phyloP scores from a whole-genome alignment of 2,888 invertebrate species.

The Melipona bicolor region DNA sequence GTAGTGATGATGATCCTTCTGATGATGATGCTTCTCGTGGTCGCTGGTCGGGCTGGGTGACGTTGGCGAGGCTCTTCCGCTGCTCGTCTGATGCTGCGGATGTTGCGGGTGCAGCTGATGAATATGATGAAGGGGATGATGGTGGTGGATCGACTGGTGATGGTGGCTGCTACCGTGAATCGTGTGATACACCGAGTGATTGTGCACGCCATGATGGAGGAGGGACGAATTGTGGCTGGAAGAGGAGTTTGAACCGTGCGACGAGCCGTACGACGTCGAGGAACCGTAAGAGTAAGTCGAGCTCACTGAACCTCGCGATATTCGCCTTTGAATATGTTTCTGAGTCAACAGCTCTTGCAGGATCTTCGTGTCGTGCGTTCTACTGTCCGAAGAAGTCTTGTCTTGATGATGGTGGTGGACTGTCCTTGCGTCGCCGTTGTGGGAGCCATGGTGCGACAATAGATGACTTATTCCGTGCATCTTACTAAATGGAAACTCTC shows the following conservation, averaged over 20 bases:
- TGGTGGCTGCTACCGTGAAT: slow-evolving; percentile 77
- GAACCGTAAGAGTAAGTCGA: slow-evolving; percentile 77
- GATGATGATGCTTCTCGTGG: slow-evolving; percentile 84
- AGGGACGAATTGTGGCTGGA: slow-evolving; percentile 84
- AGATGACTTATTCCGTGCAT: slow-evolving; percentile 85
- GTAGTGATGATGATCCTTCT: slow-evolving; percentile 86
- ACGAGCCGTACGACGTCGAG: slow-evolving; percentile 73
- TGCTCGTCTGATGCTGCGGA: slow-evolving; percentile 58
- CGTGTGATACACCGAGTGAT: slow-evolving; percentile 82
- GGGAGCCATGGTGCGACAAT: slow-evolving; percentile 78
- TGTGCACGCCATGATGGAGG: slow-evolving; percentile 40
- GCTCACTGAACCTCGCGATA: slow-evolving; percentile 79
- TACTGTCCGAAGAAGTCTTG: slow-evolving; percentile 57
- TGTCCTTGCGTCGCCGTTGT: slow-evolving; percentile 66
- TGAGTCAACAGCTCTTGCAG: slow-evolving; percentile 75
- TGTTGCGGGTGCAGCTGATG: slow-evolving; percentile 72
- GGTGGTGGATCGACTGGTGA: slow-evolving; percentile 63
- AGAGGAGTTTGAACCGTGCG: slow-evolving; percentile 82
- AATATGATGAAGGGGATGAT: slow-evolving; percentile 76
- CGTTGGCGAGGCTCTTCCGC: slow-evolving; percentile 73
- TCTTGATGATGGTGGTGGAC: slow-evolving; percentile 57
- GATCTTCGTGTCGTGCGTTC: slow-evolving; percentile 71
- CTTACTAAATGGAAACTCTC: slow-evolving; percentile 61
- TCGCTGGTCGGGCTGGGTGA: slow-evolving; percentile 77
- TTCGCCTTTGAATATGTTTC: slow-evolving; percentile 69